These are phyloP conservation scores for Onychomys leucogaster DNA, from an alignment of 2,797 vertebrate genomes.

Conservation along the genomic window DNA sequence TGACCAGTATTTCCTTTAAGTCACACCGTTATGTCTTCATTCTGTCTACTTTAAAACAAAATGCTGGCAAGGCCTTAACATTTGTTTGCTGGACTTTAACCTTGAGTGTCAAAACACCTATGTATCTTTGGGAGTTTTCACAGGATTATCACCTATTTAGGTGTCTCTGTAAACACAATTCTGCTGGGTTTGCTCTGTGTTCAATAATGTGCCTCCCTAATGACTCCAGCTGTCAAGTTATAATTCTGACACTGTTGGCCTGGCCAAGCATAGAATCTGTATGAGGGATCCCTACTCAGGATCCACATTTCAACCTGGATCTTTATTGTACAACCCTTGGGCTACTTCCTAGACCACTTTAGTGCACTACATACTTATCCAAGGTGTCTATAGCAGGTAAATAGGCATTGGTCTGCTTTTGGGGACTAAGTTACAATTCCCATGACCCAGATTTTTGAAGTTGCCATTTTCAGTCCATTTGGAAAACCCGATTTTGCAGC, in stretches of 20 bases:
- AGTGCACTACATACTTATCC: not conserved
- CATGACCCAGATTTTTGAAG: conserved; percentile 1
- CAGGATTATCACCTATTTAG: conserved; percentile 74
- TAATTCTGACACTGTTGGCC: conserved; percentile 40
- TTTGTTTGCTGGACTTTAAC: conserved; percentile 69
- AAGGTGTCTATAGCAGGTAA: not conserved
- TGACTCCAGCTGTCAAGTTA: conserved; percentile 55
- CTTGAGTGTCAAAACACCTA: conserved; percentile 68
- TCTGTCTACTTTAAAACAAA: conserved; percentile 59
- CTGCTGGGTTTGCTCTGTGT: conserved; percentile 55
- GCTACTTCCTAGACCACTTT: conserved; percentile 24
- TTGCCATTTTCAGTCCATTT: conserved; percentile 30
- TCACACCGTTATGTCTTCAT: conserved; percentile 28
- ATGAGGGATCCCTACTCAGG: conserved; percentile 13
- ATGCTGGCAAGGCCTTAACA: conserved; percentile 68
- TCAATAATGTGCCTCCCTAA: conserved; percentile 55
- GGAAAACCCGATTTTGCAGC: conserved; percentile 1
- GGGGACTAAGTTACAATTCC: not conserved
- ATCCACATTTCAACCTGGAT: conserved; percentile 45
- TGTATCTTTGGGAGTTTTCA: conserved; percentile 69
- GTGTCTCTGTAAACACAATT: conserved; percentile 57
- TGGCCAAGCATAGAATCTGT: conserved; percentile 21
- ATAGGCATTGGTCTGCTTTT: not conserved
- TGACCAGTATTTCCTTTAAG: conserved; percentile 37
- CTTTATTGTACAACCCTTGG: conserved; percentile 33